These are phyloP conservation scores for Bombus breviceps DNA, from an alignment of 1,140 invertebrate species.

Conservation along the genomic window DNA sequence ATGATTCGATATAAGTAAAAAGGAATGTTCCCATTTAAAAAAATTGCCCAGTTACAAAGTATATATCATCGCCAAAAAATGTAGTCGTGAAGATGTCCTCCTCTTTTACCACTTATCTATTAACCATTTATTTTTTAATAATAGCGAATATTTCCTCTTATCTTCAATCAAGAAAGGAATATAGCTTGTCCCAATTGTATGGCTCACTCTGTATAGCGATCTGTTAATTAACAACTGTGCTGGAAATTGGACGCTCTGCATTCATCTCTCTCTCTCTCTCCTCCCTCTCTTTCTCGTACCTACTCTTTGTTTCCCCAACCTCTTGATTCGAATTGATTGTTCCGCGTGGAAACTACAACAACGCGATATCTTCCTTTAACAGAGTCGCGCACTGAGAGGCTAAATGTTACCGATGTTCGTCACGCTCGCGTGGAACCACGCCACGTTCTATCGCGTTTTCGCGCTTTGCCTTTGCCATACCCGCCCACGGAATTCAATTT, in stretches of 20 bases:
- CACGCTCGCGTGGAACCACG: conserved; percentile 16
- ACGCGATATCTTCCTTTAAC: conserved; percentile 1
- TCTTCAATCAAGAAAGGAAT: too few relatives aligned
- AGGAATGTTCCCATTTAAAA: not conserved
- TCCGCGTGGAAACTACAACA: not conserved
- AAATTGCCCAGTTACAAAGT: not conserved
- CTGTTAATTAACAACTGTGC: conserved; percentile 40
- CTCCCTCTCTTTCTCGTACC: not conserved
- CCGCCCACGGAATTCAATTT: conserved; percentile 5
- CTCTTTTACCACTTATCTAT: not conserved
- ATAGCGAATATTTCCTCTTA: too few relatives aligned
- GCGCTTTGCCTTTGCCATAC: not conserved
- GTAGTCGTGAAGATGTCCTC: too few relatives aligned
- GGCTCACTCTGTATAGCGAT: too few relatives aligned
- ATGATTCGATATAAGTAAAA: not conserved
- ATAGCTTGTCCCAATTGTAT: too few relatives aligned
- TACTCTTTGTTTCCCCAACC: not conserved
- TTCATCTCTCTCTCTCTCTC: not conserved
- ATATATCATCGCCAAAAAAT: not conserved
- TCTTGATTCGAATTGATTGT: not conserved
- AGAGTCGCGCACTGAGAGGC: not conserved
- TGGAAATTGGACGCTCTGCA: conserved; percentile 19
- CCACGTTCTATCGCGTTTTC: conserved; percentile 15
- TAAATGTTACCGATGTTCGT: conserved; percentile 29
- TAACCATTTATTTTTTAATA: conserved; percentile 3